A percentile compares a stretch with the other conserved stretches of the same genome.
Evolutionary conservation across 2,888 invertebrate species (phyloP).

Genomic region (Rhopalosiphum nymphaeae): DNA sequence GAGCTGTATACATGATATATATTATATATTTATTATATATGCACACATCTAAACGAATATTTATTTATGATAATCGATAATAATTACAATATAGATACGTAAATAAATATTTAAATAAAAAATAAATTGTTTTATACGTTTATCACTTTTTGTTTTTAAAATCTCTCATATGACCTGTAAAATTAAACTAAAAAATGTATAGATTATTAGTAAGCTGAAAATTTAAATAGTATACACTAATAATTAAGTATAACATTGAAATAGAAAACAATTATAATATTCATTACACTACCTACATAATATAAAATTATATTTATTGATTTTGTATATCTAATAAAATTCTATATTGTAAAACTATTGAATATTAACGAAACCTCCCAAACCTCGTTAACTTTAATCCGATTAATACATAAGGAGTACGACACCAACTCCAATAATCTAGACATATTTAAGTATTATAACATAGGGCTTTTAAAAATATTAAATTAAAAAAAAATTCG

Average conservation of each 20-base stretch:
- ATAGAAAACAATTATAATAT: not conserved
- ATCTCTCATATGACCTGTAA: not conserved
- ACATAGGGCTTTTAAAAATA: not conserved
- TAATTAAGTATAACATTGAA: not conserved
- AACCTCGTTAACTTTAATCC: conserved; percentile 13
- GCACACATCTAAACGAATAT: not conserved
- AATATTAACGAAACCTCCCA: not conserved
- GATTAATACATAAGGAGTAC: not conserved
- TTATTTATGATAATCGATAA: not conserved
- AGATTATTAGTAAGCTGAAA: not conserved
- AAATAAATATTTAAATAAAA: not conserved
- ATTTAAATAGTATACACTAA: not conserved
- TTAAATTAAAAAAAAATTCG: not conserved
- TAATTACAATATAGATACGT: not conserved
- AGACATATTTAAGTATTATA: not conserved
- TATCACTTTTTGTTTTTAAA: not conserved
- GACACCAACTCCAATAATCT: not conserved
- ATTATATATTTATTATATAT: not conserved
- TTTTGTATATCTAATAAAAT: not conserved
- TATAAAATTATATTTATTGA: not conserved
- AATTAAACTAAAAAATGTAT: not conserved
- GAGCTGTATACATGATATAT: not conserved
- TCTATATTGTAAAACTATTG: not conserved
- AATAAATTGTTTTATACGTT: not conserved
- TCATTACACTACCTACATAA: not conserved